These are phyloP conservation scores for Pristionchus mayeri DNA, from an alignment of 2,888 invertebrate genomes.

Conservation along the genomic window DNA sequence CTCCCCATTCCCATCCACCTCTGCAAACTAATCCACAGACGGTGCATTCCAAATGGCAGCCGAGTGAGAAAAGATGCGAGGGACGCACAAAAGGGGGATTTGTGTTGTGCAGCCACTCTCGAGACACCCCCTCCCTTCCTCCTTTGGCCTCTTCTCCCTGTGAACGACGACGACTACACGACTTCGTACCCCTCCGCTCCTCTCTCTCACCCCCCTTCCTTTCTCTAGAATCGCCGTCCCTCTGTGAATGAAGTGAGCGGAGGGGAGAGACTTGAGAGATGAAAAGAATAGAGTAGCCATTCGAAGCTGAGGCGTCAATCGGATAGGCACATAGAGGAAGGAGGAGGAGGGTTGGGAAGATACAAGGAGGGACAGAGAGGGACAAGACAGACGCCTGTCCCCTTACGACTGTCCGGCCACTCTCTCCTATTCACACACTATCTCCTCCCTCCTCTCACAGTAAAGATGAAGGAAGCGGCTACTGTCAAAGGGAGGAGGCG, in stretches of 20 bases:
- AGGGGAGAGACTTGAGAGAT: slow-evolving; percentile 41
- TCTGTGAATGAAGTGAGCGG: slow-evolving; percentile 23
- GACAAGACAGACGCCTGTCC: slow-evolving; percentile 29
- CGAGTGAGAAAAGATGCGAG: background rate
- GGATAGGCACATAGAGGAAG: slow-evolving; percentile 24
- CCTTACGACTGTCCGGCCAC: slow-evolving; percentile 19
- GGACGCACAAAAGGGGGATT: background rate
- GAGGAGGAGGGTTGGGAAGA: background rate
- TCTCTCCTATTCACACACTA: background rate
- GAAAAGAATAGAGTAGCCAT: slow-evolving; percentile 36
- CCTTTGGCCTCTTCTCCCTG: background rate
- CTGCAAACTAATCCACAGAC: slow-evolving; percentile 7
- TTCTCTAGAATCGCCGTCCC: slow-evolving; percentile 13
- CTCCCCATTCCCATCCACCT: background rate
- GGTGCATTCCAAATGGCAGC: background rate
- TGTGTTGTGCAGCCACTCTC: no score
- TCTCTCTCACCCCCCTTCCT: background rate
- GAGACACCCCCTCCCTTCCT: no score
- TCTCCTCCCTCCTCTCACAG: background rate
- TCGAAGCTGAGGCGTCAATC: slow-evolving; percentile 38
- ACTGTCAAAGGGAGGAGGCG: background rate
- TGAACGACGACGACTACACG: slow-evolving; percentile 19
- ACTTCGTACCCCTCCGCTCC: background rate
- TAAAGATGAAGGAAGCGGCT: background rate
- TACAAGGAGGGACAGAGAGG: background rate